Evolutionary conservation across 1,140 invertebrate species (phyloP).

Genomic region (Pachyrhynchus sulphureomaculatus): DNA sequence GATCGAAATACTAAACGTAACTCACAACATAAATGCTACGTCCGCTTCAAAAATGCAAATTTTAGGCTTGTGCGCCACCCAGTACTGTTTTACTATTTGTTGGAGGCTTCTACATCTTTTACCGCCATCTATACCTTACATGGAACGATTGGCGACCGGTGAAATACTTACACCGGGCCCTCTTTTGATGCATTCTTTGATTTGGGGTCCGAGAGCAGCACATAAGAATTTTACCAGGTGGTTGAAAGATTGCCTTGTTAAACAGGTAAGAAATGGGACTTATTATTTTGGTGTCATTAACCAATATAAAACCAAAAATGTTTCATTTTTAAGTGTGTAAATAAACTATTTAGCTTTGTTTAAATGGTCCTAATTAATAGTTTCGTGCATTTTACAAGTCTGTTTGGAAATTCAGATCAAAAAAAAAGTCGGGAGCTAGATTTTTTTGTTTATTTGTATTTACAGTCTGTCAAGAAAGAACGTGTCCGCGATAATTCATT

Average conservation of each 20-base stretch:
- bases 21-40: slow-evolving; percentile 57
- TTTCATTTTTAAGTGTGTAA: too few species aligned
- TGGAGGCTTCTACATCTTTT: slow-evolving; percentile 79
- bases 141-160: slow-evolving; percentile 73
- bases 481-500: too few species aligned
- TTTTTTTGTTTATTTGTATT: too few species aligned
- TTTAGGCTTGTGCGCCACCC: slow-evolving; percentile 76
- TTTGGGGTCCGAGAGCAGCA: slow-evolving; percentile 71
- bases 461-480: too few species aligned
- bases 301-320: too few species aligned
- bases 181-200: slow-evolving; percentile 67
- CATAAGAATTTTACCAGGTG: slow-evolving; percentile 74
- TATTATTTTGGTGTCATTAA: too few species aligned
- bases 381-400: too few species aligned
- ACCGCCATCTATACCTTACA: slow-evolving; percentile 84
- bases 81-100: slow-evolving; percentile 87
- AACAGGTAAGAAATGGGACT: slow-evolving; percentile 63
- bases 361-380: too few species aligned
- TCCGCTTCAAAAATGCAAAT: slow-evolving; percentile 60
- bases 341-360: too few species aligned
- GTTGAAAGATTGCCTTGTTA: slow-evolving; percentile 81
- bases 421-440: too few species aligned
- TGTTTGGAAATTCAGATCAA: too few species aligned
- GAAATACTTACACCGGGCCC: slow-evolving; percentile 59
- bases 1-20: slow-evolving; percentile 74